These are phyloP conservation scores for Donacobius atricapilla DNA, from an alignment of 2,113 vertebrate species.

Conservation along the genomic window DNA sequence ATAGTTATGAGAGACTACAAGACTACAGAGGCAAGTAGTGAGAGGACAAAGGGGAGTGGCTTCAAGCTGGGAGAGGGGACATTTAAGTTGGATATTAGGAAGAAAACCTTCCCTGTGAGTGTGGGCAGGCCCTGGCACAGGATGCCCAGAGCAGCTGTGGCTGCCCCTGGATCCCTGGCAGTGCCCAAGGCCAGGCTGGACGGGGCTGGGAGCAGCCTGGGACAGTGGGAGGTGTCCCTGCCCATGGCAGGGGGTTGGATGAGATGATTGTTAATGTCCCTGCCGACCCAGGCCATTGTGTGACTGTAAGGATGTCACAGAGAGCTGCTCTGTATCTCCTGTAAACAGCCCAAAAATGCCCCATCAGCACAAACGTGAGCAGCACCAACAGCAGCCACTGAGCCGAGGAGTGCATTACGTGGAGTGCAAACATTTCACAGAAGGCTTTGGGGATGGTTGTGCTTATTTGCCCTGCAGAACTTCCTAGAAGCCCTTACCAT, in stretches of 20 bases:
- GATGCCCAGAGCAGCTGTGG: not conserved
- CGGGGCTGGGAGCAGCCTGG: not conserved
- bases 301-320: not conserved
- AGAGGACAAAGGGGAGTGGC: not conserved
- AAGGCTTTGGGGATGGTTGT: not conserved
- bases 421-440: not conserved
- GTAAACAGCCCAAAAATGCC: not conserved
- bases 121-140: not conserved
- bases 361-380: not conserved
- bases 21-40: not conserved
- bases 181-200: not conserved
- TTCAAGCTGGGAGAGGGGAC: not conserved
- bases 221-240: not conserved
- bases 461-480: not conserved
- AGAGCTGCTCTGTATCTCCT: not conserved
- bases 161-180: not conserved
- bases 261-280: too few relatives aligned
- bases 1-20: not conserved
- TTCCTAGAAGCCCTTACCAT: not conserved
- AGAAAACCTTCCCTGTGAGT: not conserved
- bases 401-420: not conserved
- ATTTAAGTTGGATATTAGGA: accelerated
- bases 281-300: accelerated
- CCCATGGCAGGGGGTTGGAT: not conserved
- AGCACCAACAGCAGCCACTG: not conserved